Evolutionary conservation across 2,113 vertebrate genomes (phyloP), one percentile per base, ranked within the genome.

Genomic region (Indri indri): DNA sequence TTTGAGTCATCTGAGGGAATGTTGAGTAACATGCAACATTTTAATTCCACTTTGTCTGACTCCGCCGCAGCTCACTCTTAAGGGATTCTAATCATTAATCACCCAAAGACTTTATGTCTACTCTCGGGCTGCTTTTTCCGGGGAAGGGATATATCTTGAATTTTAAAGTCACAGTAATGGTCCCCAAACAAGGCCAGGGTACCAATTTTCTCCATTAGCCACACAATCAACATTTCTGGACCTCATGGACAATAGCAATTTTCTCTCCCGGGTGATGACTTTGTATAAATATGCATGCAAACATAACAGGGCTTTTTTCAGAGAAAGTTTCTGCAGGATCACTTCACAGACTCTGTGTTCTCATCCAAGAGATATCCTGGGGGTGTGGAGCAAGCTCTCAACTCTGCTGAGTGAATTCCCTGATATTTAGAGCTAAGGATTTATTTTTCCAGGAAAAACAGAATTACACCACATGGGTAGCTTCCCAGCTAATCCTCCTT

Each of bases 81-180:
- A 70, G 96, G 87, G 96, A 97, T 32, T 91, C 79, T 59, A 86
- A 94, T 90, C 97, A 97, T 98, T 96, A 98, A 97, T 98, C 97
- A 98, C 86, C 54, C 79, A 54, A 91, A 95, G 96, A 93, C 91
- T 90, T 84, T 45, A 11, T 93, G 93, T 97, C 96, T 93, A 17
- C 8, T 0, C 66, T 80, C 32, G 66, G 89, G 50, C 79, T 97
- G 73, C 82, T 63, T 95, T 84, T 92, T 87, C 96, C 93, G 86
- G 89, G 91, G 95, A 96, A 94, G 73, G 73, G 82, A 96, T 97
- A 47, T 59, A 70, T 96, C 95, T 86, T 97, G 89, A 98, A 97
- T 97, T 94, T 97, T 97, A 95, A 96, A 95, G 57, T 86, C 92
- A n/a, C 34, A 54, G 61, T 96, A 74, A 97, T 93, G 73, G 57